Evolutionary conservation across 2,888 invertebrate genomes (phyloP), one percentile per base, ranked within the genome.

Genomic region (Tinea pellionella): DNA sequence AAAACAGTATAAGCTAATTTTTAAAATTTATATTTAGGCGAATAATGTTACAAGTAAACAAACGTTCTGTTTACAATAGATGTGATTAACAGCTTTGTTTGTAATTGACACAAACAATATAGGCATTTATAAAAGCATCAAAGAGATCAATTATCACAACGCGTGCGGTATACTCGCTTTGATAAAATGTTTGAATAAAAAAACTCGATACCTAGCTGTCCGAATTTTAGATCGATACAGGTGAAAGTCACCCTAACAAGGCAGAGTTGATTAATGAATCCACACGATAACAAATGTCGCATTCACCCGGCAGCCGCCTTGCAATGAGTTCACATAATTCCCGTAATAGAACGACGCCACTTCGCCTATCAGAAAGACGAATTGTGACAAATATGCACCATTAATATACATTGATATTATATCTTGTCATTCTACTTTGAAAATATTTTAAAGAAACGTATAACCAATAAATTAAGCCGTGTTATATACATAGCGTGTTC

Each of bases 221-320:
- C 3, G 37, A 37, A 37, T 37, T 37, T 37, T n/a, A n/a, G 37
- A 9, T 37, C 37, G 37, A 37, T 37, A 37, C 37, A 37, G 37
- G 37, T 37, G 37, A 9, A 59, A 24, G 32, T 41, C 15, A 18
- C 59, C 59, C 59, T 42, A 59, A 19, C 59, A 67, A 37, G 37
- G 68, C 66, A 70, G 68, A 59, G 43, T 61, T 79, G 79, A 80
- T 80, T 78, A 80, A 80, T 80, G 77, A 74, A 66, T 68, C 69
- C 69, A 63, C 68, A 69, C 72, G 71, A 73, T 77, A 77, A 75
- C 77, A 76, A 76, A 78, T 76, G 75, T 76, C 63, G 63, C 64
- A 63, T 62, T 61, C 59, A 59, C 32, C 47, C 59, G 62, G 61
- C 61, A 62, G 62, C 61, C 63, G 60, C 59, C 61, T 60, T 57